Conservation (phyloP, 2,113 vertebrate species). For the Hydropotes inermis region DNA sequence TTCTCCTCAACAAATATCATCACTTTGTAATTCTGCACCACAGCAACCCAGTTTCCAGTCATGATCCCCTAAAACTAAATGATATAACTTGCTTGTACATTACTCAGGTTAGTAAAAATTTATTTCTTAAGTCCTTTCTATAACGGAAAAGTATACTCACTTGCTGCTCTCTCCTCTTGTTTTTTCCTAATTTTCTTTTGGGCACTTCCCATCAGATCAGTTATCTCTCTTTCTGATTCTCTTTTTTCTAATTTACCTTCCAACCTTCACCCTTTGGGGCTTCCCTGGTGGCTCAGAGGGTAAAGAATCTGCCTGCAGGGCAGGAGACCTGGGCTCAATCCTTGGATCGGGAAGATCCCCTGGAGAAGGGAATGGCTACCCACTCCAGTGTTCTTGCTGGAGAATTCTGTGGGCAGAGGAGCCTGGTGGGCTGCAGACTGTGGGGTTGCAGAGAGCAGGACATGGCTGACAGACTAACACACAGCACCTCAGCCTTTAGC, state of each 20-base stretch:
- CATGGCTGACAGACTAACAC: background rate
- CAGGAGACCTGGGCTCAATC: background rate
- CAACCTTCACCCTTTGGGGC: background rate
- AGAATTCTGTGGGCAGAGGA: background rate
- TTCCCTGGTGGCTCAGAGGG: background rate
- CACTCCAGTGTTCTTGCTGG: background rate
- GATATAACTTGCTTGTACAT: background rate
- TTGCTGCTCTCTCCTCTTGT: background rate
- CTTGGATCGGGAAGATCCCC: background rate
- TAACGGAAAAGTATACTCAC: background rate
- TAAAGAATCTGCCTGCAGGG: background rate
- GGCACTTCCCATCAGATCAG: background rate
- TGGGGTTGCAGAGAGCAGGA: fast-evolving
- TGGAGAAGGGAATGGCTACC: background rate
- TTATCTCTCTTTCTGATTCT: background rate
- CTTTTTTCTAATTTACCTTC: background rate
- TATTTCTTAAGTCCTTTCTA: background rate
- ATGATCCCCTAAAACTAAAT: background rate
- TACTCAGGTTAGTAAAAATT: background rate
- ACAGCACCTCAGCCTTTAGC: background rate
- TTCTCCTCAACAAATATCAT: background rate
- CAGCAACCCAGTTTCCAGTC: background rate
- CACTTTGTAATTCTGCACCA: background rate
- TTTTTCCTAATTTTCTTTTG: background rate
- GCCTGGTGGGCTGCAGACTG: background rate